Evolutionary conservation across 2,888 invertebrate species (phyloP).

Genomic region (Meghimatium bilineatum): DNA sequence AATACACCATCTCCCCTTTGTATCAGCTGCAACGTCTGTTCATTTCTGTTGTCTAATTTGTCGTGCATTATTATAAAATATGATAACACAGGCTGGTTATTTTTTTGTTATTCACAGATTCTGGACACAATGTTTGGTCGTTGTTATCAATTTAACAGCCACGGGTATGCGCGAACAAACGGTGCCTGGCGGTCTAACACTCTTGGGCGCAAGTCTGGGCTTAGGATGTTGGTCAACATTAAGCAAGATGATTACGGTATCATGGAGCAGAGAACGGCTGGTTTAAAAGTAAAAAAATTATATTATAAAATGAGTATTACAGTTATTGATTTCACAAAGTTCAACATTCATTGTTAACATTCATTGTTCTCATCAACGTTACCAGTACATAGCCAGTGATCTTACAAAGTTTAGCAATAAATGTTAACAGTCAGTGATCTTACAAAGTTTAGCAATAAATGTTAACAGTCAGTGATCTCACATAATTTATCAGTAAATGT

Average conservation of each 20-base stretch:
- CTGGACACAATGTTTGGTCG: conserved; percentile 5
- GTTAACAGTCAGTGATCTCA: no score
- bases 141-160: conserved; percentile 29
- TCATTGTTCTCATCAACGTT: no score
- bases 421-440: no score
- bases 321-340: no score
- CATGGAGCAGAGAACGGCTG: not conserved
- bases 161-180: not conserved
- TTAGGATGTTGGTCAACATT: not conserved
- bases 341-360: no score
- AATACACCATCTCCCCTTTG: not conserved
- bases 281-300: not conserved
- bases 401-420: no score
- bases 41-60: no score
- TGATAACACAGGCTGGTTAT: no score
- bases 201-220: not conserved
- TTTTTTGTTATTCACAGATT: not conserved
- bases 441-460: no score
- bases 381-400: no score
- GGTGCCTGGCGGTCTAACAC: not conserved
- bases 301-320: no score
- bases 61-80: not conserved
- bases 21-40: not conserved
- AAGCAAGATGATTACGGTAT: conserved; percentile 20
- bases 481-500: no score